Evolutionary conservation across 2,113 vertebrate genomes (phyloP), one percentile per base, ranked within the genome.

Genomic region (Pimephales promelas): DNA sequence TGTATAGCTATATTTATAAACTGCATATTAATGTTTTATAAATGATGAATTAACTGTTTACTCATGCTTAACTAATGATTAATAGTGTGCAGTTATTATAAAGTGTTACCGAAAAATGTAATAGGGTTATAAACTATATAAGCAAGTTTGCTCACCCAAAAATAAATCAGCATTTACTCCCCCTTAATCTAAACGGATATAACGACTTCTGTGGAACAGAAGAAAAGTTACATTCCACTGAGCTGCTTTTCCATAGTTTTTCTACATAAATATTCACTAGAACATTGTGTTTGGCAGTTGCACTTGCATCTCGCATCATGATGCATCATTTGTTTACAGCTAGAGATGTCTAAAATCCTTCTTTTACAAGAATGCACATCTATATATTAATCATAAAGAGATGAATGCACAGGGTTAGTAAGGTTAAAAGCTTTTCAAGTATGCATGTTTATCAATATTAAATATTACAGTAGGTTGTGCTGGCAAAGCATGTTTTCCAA

Each of bases 361-460:
- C 36, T 47, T 59, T 28, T 11, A 57, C 43, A 45, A 16, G 31
- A 57, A 40, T 10, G 26, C 57, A 26, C 47, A 57, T 72, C 64
- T 36, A 77, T 34, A 49, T 40, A 76, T 47, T 77, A 66, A 75
- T 82, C 40, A 83, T 24, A 62, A 52, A 54, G 18, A 79, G 47
- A 62, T 22, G 73, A 84, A 86, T 83, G 68, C 72, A 70, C 36
- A 70, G n/a, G 77, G 85, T 82, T 86, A 84, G 83, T 82, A 81
- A 87, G 79, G 77, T 83, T 78, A 83, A 86, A 86, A 85, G 83
- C 72, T 72, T 88, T 81, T 81, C 86, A 88, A 85, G 75, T 79
- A 61, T 40, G 86, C 87, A 84, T 85, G 88, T 88, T 89, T 83
- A 91, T 90, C 87, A 90, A 90, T 88, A 89, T 90, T 75, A 90